Conservation (phyloP, 2,888 invertebrate genomes). For the Priocnemis perturbator region DNA sequence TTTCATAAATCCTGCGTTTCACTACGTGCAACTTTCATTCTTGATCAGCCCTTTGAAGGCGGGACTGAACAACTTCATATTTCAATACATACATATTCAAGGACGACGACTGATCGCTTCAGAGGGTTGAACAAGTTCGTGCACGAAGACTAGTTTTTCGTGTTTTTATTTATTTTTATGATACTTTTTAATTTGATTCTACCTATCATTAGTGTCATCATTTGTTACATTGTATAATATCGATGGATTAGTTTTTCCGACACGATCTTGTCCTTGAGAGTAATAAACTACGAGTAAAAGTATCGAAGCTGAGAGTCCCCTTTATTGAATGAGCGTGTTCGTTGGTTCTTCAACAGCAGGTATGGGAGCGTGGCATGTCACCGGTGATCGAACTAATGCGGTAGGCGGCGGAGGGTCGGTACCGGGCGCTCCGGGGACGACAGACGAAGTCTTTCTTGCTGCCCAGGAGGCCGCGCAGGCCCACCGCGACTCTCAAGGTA, state of each 20-base stretch:
- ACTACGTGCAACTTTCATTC: constrained; percentile 1
- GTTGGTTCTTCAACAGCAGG: constrained; percentile 76
- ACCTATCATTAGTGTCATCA: no score
- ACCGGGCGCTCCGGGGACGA: constrained; percentile 71
- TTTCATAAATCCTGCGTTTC: neutral
- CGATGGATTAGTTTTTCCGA: no score
- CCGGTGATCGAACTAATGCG: constrained; percentile 84
- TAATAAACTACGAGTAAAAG: neutral
- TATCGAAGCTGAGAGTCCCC: neutral
- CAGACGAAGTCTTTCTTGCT: constrained; percentile 89
- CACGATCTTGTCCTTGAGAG: no score
- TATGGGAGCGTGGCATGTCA: constrained; percentile 91
- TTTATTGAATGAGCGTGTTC: constrained; percentile 33
- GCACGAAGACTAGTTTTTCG: no score
- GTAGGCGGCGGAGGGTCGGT: constrained; percentile 70
- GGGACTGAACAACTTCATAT: no score
- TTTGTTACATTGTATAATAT: no score
- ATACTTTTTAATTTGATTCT: no score
- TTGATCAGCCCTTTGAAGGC: neutral
- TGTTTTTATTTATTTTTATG: no score
- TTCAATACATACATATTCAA: no score
- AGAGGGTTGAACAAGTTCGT: no score
- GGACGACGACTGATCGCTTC: no score
- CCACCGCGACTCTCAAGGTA: constrained; percentile 95
- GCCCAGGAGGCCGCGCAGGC: constrained; percentile 86